phyloP scores from a whole-genome alignment of 2,797 vertebrate species.

The Danio albolineatus region DNA sequence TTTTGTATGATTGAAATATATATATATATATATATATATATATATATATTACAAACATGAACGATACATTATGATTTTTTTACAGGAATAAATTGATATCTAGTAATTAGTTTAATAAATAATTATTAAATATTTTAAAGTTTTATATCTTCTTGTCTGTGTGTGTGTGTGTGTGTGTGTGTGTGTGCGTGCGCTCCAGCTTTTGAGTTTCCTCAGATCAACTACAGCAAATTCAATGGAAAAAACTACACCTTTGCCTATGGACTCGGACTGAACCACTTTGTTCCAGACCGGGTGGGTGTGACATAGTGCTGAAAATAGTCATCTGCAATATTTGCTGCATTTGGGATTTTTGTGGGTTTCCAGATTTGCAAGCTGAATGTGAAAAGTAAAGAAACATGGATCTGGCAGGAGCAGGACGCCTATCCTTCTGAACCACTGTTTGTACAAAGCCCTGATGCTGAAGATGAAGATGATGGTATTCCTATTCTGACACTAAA shows the following conservation, averaged over 20 bases:
- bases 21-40: no score
- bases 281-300: slow-evolving; percentile 87
- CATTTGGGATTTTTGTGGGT: slow-evolving; percentile 57
- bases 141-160: no score
- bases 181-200: slow-evolving; percentile 70
- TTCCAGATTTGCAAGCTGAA: slow-evolving; percentile 87
- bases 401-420: slow-evolving; percentile 91
- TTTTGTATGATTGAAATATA: no score
- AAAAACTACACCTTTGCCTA: slow-evolving; percentile 88
- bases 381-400: slow-evolving; percentile 90
- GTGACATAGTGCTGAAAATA: not conserved
- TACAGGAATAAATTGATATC: no score
- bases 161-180: no score
- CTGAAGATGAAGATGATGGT: slow-evolving; percentile 92
- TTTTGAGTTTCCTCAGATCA: slow-evolving; percentile 96
- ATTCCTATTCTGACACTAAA: slow-evolving; percentile 40
- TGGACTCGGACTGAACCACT: slow-evolving; percentile 93
- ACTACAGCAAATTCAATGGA: slow-evolving; percentile 84
- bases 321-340: not conserved
- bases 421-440: slow-evolving; percentile 91
- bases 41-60: no score
- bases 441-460: slow-evolving; percentile 87
- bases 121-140: no score
- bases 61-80: no score
- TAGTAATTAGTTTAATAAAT: no score